A percentile compares a stretch with the other conserved stretches of the same genome.
phyloP scores from a whole-genome alignment of 2,113 vertebrate species.

The Mormyrus iriodes region DNA sequence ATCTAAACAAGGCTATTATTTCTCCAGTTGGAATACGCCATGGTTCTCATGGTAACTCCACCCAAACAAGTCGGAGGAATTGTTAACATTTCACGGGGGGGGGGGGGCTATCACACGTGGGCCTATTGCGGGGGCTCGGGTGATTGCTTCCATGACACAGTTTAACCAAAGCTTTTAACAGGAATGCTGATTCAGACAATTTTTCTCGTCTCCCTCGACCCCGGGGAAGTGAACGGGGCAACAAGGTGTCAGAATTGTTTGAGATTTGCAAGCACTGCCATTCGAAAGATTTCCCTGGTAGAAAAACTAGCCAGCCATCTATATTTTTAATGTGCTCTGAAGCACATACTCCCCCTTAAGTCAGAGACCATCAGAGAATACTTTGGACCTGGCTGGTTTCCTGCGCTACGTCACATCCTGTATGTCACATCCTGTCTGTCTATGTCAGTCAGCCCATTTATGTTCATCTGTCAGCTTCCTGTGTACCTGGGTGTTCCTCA shows the following conservation, averaged over 20 bases:
- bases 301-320: not conserved
- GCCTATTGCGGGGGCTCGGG: constrained; percentile 37
- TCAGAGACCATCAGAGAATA: not conserved
- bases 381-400: not conserved
- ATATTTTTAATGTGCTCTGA: not conserved
- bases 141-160: constrained; percentile 50
- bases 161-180: constrained; percentile 56
- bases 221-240: not conserved
- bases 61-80: not conserved
- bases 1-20: not conserved
- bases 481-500: not conserved
- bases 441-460: not conserved
- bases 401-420: not conserved
- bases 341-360: not conserved
- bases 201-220: constrained; percentile 27
- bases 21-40: not conserved
- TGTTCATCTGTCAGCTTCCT: not conserved
- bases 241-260: not conserved
- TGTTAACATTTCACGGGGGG: too few species aligned
- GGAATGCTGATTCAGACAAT: constrained; percentile 59
- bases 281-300: not conserved
- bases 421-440: not conserved
- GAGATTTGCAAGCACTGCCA: not conserved
- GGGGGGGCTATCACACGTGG: constrained; percentile 29
- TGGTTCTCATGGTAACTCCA: not conserved